Percentiles rank a stretch among this genome's conserved stretches.
Conservation (phyloP, 1,140 invertebrate species). For the Acarapis woodi region DNA sequence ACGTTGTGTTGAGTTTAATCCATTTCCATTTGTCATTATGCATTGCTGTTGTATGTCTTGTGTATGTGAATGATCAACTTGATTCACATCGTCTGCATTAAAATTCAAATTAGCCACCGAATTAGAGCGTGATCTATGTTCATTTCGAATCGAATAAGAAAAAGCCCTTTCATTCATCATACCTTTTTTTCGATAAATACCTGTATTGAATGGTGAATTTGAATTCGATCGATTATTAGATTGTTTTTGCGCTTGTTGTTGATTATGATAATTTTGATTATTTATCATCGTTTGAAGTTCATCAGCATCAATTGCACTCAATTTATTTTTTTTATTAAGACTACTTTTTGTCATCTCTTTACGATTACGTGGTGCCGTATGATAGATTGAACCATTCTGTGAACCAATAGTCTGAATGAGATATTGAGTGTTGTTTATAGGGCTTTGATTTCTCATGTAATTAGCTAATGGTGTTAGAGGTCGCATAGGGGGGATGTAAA, state of each 20-base stretch:
- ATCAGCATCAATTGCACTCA: no score
- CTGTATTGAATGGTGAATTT: conserved; percentile 49
- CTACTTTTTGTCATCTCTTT: neutral
- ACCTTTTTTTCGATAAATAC: conserved; percentile 59
- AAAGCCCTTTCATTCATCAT: conserved; percentile 75
- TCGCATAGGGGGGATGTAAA: conserved; percentile 3
- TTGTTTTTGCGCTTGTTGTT: neutral
- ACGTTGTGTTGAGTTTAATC: no score
- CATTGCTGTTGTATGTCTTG: no score
- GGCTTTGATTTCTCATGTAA: no score
- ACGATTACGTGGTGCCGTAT: neutral
- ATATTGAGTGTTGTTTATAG: neutral
- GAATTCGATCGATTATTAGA: no score
- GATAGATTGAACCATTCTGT: no score
- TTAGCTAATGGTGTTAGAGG: conserved; percentile 1
- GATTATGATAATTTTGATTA: no score
- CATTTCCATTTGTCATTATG: no score
- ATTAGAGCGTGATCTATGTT: conserved; percentile 59
- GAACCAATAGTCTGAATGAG: neutral
- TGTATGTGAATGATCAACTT: no score
- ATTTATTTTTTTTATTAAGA: neutral
- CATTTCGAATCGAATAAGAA: conserved; percentile 69
- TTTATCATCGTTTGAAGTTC: no score
- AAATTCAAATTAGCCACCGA: conserved; percentile 42
- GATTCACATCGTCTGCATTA: conserved; percentile 10